Conservation (phyloP, 2,113 vertebrate genomes). For the Anguilla japonica region DNA sequence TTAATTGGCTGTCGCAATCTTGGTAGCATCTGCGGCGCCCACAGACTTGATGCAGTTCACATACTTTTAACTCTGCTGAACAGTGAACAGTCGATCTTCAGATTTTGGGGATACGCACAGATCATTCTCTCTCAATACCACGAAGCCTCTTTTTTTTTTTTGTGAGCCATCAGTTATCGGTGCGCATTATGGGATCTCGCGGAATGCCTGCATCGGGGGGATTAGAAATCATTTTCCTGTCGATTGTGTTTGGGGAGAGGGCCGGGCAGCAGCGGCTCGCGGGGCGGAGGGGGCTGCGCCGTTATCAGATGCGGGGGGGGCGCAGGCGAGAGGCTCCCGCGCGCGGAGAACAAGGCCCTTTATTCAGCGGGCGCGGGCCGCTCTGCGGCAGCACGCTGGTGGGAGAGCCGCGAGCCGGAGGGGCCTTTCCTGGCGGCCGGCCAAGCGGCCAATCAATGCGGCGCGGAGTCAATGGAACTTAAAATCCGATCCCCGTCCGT, state of each 20-base stretch:
- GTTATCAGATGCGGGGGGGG: constrained; percentile 65
- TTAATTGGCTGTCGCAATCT: constrained; percentile 2
- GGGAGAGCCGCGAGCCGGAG: constrained; percentile 56
- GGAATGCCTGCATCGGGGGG: constrained; percentile 33
- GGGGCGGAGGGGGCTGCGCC: constrained; percentile 38
- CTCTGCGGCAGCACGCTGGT: constrained; percentile 52
- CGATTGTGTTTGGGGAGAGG: constrained; percentile 30
- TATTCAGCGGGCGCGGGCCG: constrained; percentile 61
- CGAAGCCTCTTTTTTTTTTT: not conserved
- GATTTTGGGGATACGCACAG: not conserved
- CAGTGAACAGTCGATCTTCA: not conserved
- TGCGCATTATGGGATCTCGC: constrained; percentile 38
- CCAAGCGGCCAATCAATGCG: constrained; percentile 73
- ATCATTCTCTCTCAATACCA: not conserved
- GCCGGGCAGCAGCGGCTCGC: constrained; percentile 51
- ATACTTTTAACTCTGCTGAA: not conserved
- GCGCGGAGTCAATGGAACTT: constrained; percentile 66
- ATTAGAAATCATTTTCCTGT: constrained; percentile 35
- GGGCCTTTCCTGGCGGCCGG: constrained; percentile 61
- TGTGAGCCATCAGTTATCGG: not conserved
- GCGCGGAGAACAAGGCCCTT: constrained; percentile 67
- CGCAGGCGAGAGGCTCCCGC: constrained; percentile 62
- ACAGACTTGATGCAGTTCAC: not conserved
- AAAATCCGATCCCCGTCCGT: constrained; percentile 58
- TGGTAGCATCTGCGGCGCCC: not conserved